Base-by-base conservation (phyloP, 1,140 invertebrate species). In the Ips nitidus region DNA sequence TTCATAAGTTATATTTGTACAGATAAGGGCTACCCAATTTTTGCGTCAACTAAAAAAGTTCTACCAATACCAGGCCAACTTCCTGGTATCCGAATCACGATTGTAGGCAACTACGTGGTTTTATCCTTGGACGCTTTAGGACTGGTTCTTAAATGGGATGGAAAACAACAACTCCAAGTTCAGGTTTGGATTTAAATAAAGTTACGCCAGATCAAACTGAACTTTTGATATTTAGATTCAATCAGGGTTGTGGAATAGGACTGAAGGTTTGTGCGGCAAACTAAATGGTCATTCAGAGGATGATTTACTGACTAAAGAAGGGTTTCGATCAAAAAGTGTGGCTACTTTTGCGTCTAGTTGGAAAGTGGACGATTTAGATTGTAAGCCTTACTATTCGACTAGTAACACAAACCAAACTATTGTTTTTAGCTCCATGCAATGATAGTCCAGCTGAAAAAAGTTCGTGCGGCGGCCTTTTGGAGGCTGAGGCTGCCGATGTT, bases 251-350 rank as follows among this genome's bases (percentile, higher is more conserved):
- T 94, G 90, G 89, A 91, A 91, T 76, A 87, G 87, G 73, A 91
- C 91, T 0, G 85, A 86, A 71, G 94, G 94, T 53, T 80, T 96
- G 0, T 96, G 94, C 78, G 93, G 94, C 0, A 84, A 81, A 2
- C 83, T 93, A 63, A 90, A 95, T 80, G 90, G 90, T 0, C 82
- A 87, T 70, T 75, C 79, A 2, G 79, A 80, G 3, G 91, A 94
- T 75, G 93, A 96, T 79, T 84, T 94, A 50, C 78, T 80, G 22
- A 86, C 82, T 0, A 86, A 84, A 74, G 86, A 87, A 64, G 87
- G 87, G 1, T 81, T 74, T 6, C 66, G 75, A 2, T 81, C 82
- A 0, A 82, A 77, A 62, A 85, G 80, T 69, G 79, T 84, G 41
- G 75, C 80, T 0, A 82, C 83, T 6, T 87, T 91, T 72, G 87